These are phyloP conservation scores for Caenorhabditis afra DNA, from an alignment of 2,888 invertebrate species.

Conservation along the genomic window DNA sequence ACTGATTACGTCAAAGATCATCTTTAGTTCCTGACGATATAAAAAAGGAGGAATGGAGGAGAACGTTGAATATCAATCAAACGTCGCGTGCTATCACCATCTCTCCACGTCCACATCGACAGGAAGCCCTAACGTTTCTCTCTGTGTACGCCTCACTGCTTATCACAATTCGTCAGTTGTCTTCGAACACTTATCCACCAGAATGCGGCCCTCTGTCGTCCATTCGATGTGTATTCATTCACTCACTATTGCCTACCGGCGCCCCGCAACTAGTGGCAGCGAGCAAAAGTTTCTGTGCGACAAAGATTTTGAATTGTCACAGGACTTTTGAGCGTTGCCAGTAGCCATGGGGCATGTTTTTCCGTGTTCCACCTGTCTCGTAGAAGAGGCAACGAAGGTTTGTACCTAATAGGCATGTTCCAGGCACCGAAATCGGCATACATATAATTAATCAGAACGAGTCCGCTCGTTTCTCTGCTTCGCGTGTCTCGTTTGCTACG, in stretches of 20 bases:
- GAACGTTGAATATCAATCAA: slow-evolving; percentile 21
- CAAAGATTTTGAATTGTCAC: slow-evolving; percentile 37
- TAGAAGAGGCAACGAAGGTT: too few relatives aligned
- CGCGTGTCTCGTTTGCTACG: too few relatives aligned
- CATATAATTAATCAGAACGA: too few relatives aligned
- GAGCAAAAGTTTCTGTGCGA: slow-evolving; percentile 33
- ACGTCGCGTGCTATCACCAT: not conserved
- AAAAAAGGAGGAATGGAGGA: slow-evolving; percentile 27
- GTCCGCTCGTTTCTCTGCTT: too few relatives aligned
- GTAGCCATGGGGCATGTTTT: not conserved
- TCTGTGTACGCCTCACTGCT: not conserved
- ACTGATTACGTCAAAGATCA: slow-evolving; percentile 33
- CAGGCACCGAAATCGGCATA: too few relatives aligned
- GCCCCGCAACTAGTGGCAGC: slow-evolving; percentile 17
- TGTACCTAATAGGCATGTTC: too few relatives aligned
- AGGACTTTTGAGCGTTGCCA: slow-evolving; percentile 53
- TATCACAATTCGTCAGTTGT: not conserved
- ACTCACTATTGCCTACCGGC: not conserved
- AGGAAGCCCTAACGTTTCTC: not conserved
- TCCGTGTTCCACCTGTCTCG: not conserved
- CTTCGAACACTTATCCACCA: too few relatives aligned
- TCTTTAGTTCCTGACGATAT: slow-evolving; percentile 23
- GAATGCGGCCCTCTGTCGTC: too few relatives aligned
- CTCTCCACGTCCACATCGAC: not conserved
- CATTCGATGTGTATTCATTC: not conserved